Conservation (phyloP, 2,888 invertebrate genomes). For the Hanleya hanleyi region DNA sequence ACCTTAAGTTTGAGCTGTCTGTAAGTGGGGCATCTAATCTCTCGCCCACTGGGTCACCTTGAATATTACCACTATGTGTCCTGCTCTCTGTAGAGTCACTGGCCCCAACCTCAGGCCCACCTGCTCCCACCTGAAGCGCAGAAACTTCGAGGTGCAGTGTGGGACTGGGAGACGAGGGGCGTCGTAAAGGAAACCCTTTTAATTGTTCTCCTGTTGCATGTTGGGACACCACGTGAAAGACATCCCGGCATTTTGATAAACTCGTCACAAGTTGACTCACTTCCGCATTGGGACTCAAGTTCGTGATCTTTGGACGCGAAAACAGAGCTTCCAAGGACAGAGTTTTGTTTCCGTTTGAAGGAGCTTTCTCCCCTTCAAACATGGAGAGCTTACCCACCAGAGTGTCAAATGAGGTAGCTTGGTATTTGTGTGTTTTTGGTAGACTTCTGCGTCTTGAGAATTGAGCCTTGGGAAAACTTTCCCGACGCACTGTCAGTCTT, state of each 20-base stretch:
- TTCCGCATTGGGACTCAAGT: slow-evolving; percentile 48
- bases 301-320: slow-evolving; percentile 51
- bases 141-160: background rate
- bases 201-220: background rate
- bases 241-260: background rate
- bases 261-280: slow-evolving; percentile 35
- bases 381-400: slow-evolving; percentile 31
- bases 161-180: background rate
- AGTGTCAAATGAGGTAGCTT: slow-evolving; percentile 39
- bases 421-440: slow-evolving; percentile 42
- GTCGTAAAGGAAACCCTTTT: background rate
- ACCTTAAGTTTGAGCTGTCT: background rate
- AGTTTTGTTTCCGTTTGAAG: slow-evolving; percentile 24
- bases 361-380: slow-evolving; percentile 20
- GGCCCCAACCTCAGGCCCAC: background rate
- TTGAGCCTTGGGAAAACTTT: slow-evolving; percentile 77
- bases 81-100: background rate
- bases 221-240: background rate
- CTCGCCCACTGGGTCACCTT: background rate
- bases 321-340: slow-evolving; percentile 50
- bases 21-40: background rate
- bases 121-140: background rate
- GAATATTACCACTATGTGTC: too few species aligned
- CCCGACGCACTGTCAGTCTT: slow-evolving; percentile 74
- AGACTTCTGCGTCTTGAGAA: slow-evolving; percentile 45